Conservation (phyloP, 2,113 vertebrate species). For the Hoplias malabaricus region DNA sequence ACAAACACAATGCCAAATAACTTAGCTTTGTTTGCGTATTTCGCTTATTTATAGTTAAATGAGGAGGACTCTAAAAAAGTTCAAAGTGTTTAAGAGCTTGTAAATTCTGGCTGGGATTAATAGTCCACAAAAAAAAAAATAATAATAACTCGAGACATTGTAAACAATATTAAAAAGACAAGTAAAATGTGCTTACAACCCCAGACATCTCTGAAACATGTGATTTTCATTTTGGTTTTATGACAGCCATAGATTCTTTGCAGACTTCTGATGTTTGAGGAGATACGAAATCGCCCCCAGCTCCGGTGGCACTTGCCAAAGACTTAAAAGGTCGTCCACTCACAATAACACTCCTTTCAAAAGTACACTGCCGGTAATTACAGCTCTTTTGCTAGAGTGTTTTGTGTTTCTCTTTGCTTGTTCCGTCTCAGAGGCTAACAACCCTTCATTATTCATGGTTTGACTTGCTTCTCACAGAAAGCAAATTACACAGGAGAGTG, state of each 20-base stretch:
- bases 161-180: conserved; percentile 24
- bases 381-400: conserved; percentile 76
- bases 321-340: conserved; percentile 75
- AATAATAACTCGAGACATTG: neutral
- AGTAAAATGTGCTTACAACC: conserved; percentile 11
- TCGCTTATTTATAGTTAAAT: neutral
- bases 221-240: conserved; percentile 27
- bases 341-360: conserved; percentile 73
- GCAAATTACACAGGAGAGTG: conserved; percentile 78
- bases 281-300: conserved; percentile 47
- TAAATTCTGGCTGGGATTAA: neutral
- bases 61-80: neutral
- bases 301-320: conserved; percentile 64
- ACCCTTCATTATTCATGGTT: conserved; percentile 79
- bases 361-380: conserved; percentile 79
- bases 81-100: conserved; percentile 17
- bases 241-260: conserved; percentile 14
- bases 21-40: conserved; percentile 10
- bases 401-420: conserved; percentile 79
- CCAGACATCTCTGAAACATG: conserved; percentile 34
- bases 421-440: conserved; percentile 77
- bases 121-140: neutral
- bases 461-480: conserved; percentile 62
- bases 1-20: conserved; percentile 1
- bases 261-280: conserved; percentile 12